Percentiles rank a stretch among this genome's conserved stretches.
Evolutionary conservation across 2,797 vertebrate species (phyloP).

Genomic region (Danio kyathit): DNA sequence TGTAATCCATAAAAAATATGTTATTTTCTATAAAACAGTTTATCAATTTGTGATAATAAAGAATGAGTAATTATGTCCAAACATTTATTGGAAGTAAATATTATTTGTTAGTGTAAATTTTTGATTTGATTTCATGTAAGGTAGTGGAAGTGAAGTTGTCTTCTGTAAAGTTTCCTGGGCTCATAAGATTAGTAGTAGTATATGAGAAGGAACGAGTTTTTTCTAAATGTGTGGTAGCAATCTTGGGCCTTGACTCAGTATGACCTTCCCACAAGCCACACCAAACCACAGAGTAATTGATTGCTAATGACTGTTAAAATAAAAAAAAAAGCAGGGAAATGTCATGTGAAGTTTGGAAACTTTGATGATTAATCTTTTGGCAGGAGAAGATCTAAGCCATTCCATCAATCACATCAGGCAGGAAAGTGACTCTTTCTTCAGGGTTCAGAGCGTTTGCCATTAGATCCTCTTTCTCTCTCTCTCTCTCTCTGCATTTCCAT

Average conservation of each 20-base stretch:
- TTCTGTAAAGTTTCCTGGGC: background rate
- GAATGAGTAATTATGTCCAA: too few species aligned
- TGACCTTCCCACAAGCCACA: slow-evolving; percentile 69
- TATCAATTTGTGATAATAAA: too few species aligned
- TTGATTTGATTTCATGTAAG: background rate
- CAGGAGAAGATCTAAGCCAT: slow-evolving; percentile 33
- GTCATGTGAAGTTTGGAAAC: slow-evolving; percentile 43
- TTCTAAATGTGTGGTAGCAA: slow-evolving; percentile 71
- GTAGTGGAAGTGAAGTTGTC: background rate
- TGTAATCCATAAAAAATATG: too few species aligned
- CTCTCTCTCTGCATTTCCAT: background rate
- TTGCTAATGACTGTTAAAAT: slow-evolving; percentile 43
- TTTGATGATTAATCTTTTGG: slow-evolving; percentile 40
- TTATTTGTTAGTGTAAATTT: background rate
- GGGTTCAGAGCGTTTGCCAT: slow-evolving; percentile 48
- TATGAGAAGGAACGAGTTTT: slow-evolving; percentile 67
- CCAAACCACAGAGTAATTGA: slow-evolving; percentile 60
- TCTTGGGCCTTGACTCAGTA: slow-evolving; percentile 73
- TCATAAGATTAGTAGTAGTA: slow-evolving; percentile 56
- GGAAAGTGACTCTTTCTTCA: slow-evolving; percentile 60
- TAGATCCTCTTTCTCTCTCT: slow-evolving; percentile 30
- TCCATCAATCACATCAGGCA: slow-evolving; percentile 55
- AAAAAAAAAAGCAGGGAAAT: slow-evolving; percentile 31
- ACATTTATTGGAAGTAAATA: too few species aligned
- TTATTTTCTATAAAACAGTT: too few species aligned